phyloP scores from a whole-genome alignment of 2,113 vertebrate species.

The Platichthys flesus region DNA sequence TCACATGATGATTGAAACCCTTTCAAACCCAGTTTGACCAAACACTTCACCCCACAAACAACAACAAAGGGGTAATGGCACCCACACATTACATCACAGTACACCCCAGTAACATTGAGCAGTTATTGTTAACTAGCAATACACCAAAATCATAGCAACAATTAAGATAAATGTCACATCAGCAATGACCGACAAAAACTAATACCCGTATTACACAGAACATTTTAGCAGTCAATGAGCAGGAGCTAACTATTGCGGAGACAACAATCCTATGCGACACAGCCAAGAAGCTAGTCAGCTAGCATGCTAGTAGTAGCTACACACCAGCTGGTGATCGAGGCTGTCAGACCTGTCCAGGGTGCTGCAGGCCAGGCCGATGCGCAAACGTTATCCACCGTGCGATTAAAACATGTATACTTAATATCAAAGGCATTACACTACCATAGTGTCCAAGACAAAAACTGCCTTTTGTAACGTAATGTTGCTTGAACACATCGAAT shows the following conservation, averaged over 20 bases:
- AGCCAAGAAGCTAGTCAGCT: constrained; percentile 24
- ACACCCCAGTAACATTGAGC: too few relatives aligned
- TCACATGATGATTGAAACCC: too few relatives aligned
- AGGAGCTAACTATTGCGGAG: background rate
- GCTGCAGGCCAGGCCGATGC: background rate
- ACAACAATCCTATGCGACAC: background rate
- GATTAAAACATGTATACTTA: constrained; percentile 13
- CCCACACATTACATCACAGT: too few relatives aligned
- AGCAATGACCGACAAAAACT: too few relatives aligned
- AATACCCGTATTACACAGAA: too few relatives aligned
- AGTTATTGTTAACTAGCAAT: background rate
- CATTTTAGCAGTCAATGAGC: too few relatives aligned
- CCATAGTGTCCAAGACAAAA: constrained; percentile 81
- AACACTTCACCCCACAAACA: too few relatives aligned
- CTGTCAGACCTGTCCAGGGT: background rate
- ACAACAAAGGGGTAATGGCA: too few relatives aligned
- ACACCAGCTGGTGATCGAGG: background rate
- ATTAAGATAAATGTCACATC: too few relatives aligned
- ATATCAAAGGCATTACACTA: constrained; percentile 70
- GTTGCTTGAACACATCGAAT: background rate
- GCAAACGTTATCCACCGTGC: too few relatives aligned
- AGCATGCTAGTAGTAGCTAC: constrained; percentile 11
- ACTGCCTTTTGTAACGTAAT: constrained; percentile 74
- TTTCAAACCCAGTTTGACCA: too few relatives aligned
- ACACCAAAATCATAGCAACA: background rate